Evolutionary conservation across 1,140 invertebrate genomes (phyloP).

Genomic region (Drosophila equinoxialis): DNA sequence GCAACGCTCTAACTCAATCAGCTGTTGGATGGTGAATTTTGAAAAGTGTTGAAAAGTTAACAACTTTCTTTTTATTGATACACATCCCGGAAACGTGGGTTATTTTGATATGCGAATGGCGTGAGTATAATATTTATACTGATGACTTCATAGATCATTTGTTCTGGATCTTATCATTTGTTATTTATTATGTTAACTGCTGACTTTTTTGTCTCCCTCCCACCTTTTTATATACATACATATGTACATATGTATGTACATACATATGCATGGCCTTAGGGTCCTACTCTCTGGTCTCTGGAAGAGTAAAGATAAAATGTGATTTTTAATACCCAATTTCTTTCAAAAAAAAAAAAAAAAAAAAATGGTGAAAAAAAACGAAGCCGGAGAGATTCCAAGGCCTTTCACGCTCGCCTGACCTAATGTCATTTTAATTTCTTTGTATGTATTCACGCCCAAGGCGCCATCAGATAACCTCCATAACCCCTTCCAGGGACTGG

Average conservation of each 20-base stretch:
- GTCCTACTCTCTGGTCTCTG: conserved; percentile 16
- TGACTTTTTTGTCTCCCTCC: not conserved
- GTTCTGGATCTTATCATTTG: conserved; percentile 12
- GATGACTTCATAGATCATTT: conserved; percentile 14
- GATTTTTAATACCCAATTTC: conserved; percentile 29
- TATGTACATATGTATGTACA: conserved; percentile 2
- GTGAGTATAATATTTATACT: conserved; percentile 4
- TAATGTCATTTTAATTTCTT: conserved; percentile 75
- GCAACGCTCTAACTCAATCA: not conserved
- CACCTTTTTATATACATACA: not conserved
- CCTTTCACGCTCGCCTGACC: conserved; percentile 61
- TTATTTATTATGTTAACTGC: conserved; percentile 11
- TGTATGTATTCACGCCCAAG: conserved; percentile 49
- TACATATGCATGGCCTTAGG: conserved; percentile 19
- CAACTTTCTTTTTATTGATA: not conserved
- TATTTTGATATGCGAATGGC: conserved; percentile 3
- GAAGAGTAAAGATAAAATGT: conserved; percentile 47
- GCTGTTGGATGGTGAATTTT: not conserved
- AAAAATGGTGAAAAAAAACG: not conserved
- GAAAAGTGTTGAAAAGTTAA: conserved; percentile 1
- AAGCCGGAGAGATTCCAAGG: conserved; percentile 16
- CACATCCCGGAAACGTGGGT: conserved; percentile 4
- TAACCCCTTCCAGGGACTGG: conserved; percentile 12
- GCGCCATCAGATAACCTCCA: conserved; percentile 47
- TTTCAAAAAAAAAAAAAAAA: conserved; percentile 16